Base-by-base conservation (phyloP, 2,113 vertebrate species). In the Heterotis niloticus region DNA sequence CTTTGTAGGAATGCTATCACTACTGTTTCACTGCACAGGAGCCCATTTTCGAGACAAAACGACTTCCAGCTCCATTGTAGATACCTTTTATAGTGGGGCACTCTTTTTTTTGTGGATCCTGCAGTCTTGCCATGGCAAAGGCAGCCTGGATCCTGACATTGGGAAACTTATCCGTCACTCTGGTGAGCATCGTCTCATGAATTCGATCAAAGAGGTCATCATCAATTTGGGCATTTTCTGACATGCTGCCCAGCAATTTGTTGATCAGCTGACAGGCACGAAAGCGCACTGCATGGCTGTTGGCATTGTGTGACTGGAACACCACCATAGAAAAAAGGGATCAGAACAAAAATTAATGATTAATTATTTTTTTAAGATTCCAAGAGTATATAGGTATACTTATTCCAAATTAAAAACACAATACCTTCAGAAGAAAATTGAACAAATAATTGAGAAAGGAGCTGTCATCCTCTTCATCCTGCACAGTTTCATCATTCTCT, bases 81-180 rank as follows among this genome's bases (percentile, higher is more conserved):
- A 80, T 87, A 98, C 96, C 94, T 44, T 91, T 94, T 86, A 94
- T 88, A 76, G 97, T 96, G 5, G 96, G 94, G 54, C 98, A 99
- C 44, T 95, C 90, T 0, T 91, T 87, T 79, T 98, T 92, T 73
- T 87, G 93, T 26, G 97, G 95, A 84, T 98, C 95, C 80, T 99
- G 98, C 75, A 99, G 95, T 75, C 97, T 92, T 0, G 96, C 94
- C 88, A 99, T 90, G n/a, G 97, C 96, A 86, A 97, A 86, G 24
- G 96, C 94, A 54, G 96, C 97, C 83, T 98, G 97, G 83, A 98
- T 94, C 82, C 96, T 93, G 80, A 99, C 97, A 81, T 95, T 98
- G 9, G 98, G 93, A 88, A 96, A 95, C 86, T 96, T 98, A 88
- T 99, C 98, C 34, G 94, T 95, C 85, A 97, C 85, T 67, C 98